These are phyloP conservation scores for Drosophila neotestacea DNA, from an alignment of 2,888 invertebrate genomes.

Conservation along the genomic window DNA sequence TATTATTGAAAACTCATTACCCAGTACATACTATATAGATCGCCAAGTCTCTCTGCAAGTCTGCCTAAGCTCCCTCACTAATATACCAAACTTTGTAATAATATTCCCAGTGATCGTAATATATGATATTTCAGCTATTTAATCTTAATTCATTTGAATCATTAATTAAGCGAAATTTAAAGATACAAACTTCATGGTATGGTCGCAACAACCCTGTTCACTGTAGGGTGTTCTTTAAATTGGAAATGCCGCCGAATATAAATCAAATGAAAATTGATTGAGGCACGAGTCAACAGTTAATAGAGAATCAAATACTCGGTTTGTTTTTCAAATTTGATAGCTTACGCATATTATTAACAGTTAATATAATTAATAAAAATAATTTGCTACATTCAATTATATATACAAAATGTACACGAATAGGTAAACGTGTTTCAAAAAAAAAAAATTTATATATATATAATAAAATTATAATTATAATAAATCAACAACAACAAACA, in stretches of 20 bases:
- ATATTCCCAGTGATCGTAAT: too few relatives aligned
- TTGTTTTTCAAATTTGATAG: conserved; percentile 28
- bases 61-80: too few relatives aligned
- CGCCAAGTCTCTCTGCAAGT: too few relatives aligned
- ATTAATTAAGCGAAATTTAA: background rate
- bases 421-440: conserved; percentile 25
- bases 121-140: too few relatives aligned
- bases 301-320: conserved; percentile 8
- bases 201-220: background rate
- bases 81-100: too few relatives aligned
- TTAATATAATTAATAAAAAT: conserved; percentile 59
- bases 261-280: conserved; percentile 44
- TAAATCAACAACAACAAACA: conserved; percentile 52
- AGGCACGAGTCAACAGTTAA: conserved; percentile 20
- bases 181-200: background rate
- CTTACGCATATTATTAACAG: conserved; percentile 66
- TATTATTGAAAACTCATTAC: too few relatives aligned
- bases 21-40: too few relatives aligned
- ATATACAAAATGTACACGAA: conserved; percentile 67
- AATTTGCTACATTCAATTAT: conserved; percentile 65
- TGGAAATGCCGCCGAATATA: conserved; percentile 17
- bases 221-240: conserved; percentile 21
- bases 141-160: too few relatives aligned
- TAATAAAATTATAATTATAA: conserved; percentile 15
- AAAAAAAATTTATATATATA: conserved; percentile 23